These are phyloP conservation scores for Agapornis roseicollis DNA, from an alignment of 2,113 vertebrate species.

Conservation along the genomic window DNA sequence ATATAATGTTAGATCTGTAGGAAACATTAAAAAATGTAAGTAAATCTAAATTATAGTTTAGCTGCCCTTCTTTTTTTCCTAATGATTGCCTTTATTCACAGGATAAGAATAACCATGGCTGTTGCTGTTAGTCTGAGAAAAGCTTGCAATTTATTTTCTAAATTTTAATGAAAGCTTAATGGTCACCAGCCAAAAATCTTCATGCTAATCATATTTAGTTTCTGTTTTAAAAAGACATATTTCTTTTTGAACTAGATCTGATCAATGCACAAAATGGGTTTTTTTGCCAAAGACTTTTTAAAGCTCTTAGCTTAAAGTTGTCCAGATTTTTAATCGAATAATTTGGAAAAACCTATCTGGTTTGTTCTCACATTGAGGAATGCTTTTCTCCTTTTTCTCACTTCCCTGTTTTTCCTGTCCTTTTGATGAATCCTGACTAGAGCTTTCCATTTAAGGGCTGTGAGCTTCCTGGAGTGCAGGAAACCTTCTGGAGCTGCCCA, in stretches of 20 bases:
- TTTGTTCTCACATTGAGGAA: constrained; percentile 13
- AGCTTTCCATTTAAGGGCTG: constrained; percentile 9
- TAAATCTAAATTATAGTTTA: background rate
- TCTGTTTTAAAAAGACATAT: background rate
- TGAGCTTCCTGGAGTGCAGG: background rate
- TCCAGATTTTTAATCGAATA: constrained; percentile 39
- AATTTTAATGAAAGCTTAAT: constrained; percentile 2
- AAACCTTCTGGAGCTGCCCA: constrained; percentile 18
- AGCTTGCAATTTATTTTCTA: background rate
- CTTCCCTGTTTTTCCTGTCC: constrained; percentile 24
- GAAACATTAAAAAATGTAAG: background rate
- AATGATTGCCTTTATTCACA: background rate
- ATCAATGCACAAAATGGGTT: background rate
- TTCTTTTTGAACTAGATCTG: background rate
- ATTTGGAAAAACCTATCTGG: constrained; percentile 15
- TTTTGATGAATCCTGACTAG: background rate
- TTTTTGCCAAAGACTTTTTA: background rate
- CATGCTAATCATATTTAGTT: background rate
- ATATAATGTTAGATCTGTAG: background rate
- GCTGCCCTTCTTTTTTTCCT: background rate
- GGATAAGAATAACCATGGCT: background rate
- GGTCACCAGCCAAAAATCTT: background rate
- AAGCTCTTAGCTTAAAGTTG: background rate
- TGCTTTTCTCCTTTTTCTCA: constrained; percentile 28
- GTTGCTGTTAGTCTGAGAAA: background rate